Evolutionary conservation across 2,113 vertebrate genomes (phyloP), one percentile per base, ranked within the genome.

Genomic region (Chamaea fasciata): DNA sequence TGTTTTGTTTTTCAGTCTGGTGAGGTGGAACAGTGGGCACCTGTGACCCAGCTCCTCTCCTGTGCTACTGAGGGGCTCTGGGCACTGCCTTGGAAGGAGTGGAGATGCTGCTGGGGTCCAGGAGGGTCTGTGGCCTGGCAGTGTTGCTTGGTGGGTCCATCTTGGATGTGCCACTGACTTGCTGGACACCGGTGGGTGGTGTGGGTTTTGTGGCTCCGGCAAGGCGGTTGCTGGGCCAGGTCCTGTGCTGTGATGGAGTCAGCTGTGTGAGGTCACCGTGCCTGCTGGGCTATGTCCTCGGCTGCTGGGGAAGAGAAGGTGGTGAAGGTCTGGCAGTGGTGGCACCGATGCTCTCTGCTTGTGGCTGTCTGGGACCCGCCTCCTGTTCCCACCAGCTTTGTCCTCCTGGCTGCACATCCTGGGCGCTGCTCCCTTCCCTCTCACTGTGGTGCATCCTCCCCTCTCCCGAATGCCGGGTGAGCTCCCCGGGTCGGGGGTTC

Each of bases 391-490:
- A 5, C 1, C 2, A 9, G 7, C 73, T 50, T 44, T 44, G 24
- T 30, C 8, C n/a, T 74, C 20, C 71, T 1, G 2, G 24, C 37
- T 74, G 17, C 4, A 7, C 3, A 7, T 6, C 33, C 6, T 5
- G 15, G 35, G 22, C 4, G 4, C 37, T 1, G 21, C 41, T 70
- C 62, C 42, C 59, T 75, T 35, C 62, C 31, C 49, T 69, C n/a
- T 63, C 2, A 0, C 30, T 3, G 1, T 0, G 3, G 22, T 2
- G 5, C 30, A 16, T 27, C 63, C 35, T 50, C 17, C 28, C 22
- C 33, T 35, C 30, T 53, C 37, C 56, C 0, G 9, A 11, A 15
- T 59, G 27, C 49, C 0, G 1, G 35, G 2, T 15, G 1, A 37
- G 9, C 59, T 91, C 42, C 35, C 10, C 0, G 0, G 19, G 15